Evolutionary conservation across 2,797 vertebrate genomes (phyloP), one percentile per base, ranked within the genome.

Genomic region (Karalla daura): DNA sequence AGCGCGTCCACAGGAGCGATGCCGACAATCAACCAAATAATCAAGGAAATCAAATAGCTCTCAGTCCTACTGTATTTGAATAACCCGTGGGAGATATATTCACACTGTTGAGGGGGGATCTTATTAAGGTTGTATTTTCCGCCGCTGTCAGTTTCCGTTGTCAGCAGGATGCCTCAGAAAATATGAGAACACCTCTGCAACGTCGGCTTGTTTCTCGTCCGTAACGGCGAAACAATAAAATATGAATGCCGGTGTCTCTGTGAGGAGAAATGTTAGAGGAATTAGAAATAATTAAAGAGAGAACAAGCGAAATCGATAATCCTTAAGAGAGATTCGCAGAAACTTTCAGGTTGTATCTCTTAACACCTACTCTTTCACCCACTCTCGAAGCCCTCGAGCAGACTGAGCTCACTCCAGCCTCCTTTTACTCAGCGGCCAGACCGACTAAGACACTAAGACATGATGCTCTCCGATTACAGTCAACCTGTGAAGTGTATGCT

Each of bases 21-120:
- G 54, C 65, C 39, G 74, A 78, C 83, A 74, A 79, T 87, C 83
- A 63, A 70, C 39, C 14, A 5, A 64, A 81, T 63, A 58, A 80
- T 81, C 76, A 59, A 25, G n/a, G n/a, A 82, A 63, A 39, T 60
- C 60, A 61, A 80, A 86, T 39, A 51, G 46, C 14, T 45, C 56
- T 65, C 28, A 2, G 10, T 40, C 52, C 7, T 17, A 5, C 12
- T 32, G 20, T 30, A 17, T 28, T 66, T 59, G 32, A 55, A 58
- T 8, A 62, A 35, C 54, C 41, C 53, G 18, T 0, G 4, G 55
- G 40, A 45, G 55, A 59, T 44, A 21, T 35, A 41, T 24, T 52
- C 25, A 23, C 32, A 51, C 18, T 21, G 18, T 39, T 21, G 53
- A 60, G 53, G 54, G 7, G 35, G 53, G 17, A 55, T 66, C 30